Evolutionary conservation across 2,113 vertebrate species (phyloP), one percentile per base, ranked within the genome.

Genomic region (Maccullochella peelii): DNA sequence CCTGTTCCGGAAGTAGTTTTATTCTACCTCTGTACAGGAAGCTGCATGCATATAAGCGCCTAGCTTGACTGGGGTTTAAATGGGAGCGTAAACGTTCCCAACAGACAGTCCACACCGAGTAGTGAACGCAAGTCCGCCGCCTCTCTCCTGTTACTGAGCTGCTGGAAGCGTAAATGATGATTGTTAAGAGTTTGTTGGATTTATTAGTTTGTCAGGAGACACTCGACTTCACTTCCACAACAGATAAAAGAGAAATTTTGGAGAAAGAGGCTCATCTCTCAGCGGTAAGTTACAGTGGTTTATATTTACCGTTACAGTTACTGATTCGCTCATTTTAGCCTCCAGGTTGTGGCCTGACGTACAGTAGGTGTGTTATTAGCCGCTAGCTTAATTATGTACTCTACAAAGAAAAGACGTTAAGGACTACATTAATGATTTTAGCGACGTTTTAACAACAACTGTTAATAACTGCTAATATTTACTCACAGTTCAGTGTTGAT

Each of bases 251-350:
- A 55, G 6, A 52, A 21, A 1, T 18, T 58, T 23, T 2, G 23
- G 20, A 55, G 50, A 0, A 57, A 44, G 65, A 69, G 25, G 21
- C 59, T 23, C n/a, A 1, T 52, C 20, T 30, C 0, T 49, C 16
- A 14, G 38, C 65, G 78, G 84, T 86, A 11, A 76, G 83, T 80
- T 62, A 10, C 36, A 25, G 27, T 14, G 4, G 21, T 8, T 49
- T 25, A 49, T 40, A 30, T 25, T 9, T 1, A 40, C 12, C 18
- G 44, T 10, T 7, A 42, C 20, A 30, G 58, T 7, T 38, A 38
- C 8, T 21, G 15, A 14, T 14, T 27, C 16, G 15, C 3, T 15
- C 1, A 14, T 8, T 40, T 40, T 9, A 70, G 52, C 50, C 12
- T 25, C 18, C n/a, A 42, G 40, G 42, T 44, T 44, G 42, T 33